These are phyloP conservation scores for Caenorhabditis japonica DNA, from an alignment of 2,888 invertebrate species.

Conservation along the genomic window DNA sequence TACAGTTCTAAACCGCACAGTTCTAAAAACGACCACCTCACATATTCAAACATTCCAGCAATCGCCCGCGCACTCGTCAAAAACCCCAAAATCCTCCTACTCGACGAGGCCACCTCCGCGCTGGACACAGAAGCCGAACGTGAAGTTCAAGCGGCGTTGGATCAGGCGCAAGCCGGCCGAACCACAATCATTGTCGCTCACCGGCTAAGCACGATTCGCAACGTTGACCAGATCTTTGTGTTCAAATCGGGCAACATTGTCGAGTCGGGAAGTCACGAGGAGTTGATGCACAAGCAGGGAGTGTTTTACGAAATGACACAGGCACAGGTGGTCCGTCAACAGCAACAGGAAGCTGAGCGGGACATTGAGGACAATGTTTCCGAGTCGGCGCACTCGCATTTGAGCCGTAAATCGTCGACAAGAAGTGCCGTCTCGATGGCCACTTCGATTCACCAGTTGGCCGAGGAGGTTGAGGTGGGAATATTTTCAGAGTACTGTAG, in stretches of 20 bases:
- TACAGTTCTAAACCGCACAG: too few relatives aligned
- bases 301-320: conserved; percentile 79
- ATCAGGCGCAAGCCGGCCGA: conserved; percentile 79
- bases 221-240: conserved; percentile 79
- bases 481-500: too few relatives aligned
- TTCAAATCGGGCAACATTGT: conserved; percentile 77
- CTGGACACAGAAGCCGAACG: conserved; percentile 75
- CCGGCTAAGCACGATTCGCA: conserved; percentile 80
- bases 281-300: conserved; percentile 76
- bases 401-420: conserved; percentile 51
- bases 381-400: conserved; percentile 38
- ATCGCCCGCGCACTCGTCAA: conserved; percentile 72
- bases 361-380: conserved; percentile 42
- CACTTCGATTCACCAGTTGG: conserved; percentile 50
- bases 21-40: too few relatives aligned
- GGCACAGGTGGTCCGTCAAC: conserved; percentile 77
- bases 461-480: conserved; percentile 54
- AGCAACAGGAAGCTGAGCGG: conserved; percentile 54
- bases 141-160: conserved; percentile 79
- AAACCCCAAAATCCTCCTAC: conserved; percentile 73
- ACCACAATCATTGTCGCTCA: conserved; percentile 80
- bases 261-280: conserved; percentile 79
- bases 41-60: too few relatives aligned
- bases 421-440: conserved; percentile 55
- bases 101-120: conserved; percentile 76